Percentiles rank a stretch among this genome's conserved stretches.
Conservation (phyloP, 1,140 invertebrate genomes). For the Xylocopa sonorina region DNA sequence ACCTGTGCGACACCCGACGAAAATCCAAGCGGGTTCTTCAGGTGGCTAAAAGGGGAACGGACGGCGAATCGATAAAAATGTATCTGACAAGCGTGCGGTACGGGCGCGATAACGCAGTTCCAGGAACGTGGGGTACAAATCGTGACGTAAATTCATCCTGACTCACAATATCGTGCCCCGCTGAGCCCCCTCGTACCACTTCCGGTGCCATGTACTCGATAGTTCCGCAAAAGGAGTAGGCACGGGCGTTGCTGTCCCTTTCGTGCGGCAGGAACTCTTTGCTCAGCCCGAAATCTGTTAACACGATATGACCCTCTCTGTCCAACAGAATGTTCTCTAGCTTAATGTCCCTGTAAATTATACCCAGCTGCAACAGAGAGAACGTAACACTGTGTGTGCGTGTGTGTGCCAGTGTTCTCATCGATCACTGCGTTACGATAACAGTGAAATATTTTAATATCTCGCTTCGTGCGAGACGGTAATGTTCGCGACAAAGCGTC, state of each 20-base stretch:
- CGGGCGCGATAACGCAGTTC: conserved; percentile 37
- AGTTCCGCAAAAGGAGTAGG: conserved; percentile 99
- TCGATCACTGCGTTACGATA: not conserved
- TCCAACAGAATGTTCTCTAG: conserved; percentile 96
- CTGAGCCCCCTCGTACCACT: conserved; percentile 90
- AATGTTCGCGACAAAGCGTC: not conserved
- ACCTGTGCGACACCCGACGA: no score
- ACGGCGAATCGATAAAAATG: conserved; percentile 24
- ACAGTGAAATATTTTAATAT: conserved; percentile 8
- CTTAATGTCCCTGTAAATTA: conserved; percentile 98
- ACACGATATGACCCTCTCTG: conserved; percentile 92
- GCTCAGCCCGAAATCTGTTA: conserved; percentile 96
- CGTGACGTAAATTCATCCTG: conserved; percentile 50
- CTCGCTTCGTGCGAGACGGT: not conserved
- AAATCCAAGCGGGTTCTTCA: no score
- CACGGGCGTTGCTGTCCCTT: conserved; percentile 83
- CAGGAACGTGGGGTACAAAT: conserved; percentile 46
- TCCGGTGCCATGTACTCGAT: conserved; percentile 98
- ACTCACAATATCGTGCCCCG: conserved; percentile 95
- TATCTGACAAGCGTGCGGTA: conserved; percentile 6
- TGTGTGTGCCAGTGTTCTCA: no score
- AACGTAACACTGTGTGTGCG: not conserved
- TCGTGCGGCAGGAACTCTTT: conserved; percentile 92
- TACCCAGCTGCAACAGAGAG: conserved; percentile 88
- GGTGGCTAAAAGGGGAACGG: not conserved